Base-by-base conservation (phyloP, 2,113 vertebrate species). In the Bostrychus sinensis region DNA sequence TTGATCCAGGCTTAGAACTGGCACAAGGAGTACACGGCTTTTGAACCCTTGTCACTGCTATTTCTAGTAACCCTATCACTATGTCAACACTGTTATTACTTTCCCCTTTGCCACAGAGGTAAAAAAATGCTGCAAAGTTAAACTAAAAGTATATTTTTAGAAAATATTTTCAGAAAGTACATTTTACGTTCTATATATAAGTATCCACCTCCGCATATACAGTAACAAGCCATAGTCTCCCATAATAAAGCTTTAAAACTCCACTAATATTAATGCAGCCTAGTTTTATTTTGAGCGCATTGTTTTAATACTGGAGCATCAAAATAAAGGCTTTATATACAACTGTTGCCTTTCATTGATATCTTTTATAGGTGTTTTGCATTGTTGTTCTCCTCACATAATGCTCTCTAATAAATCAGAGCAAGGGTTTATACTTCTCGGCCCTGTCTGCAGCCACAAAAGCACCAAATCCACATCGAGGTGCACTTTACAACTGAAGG, bases 341-440 rank as follows among this genome's bases (percentile, higher is more conserved):
- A 14, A 30, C 25, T 30, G 48, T 51, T 28, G 11, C 42, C 42
- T 45, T 45, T 28, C 25, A 51, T 28, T 51, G 48, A 51, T 51
- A 30, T 51, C 48, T 51, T 48, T 51, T 51, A 51, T 51, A 25
- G 25, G 7, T 51, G 48, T 51, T 51, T 50, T 51, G 48, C 48
- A 51, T 51, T 51, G 48, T 51, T 51, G 48, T 28, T 51, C 48
- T 51, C 48, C 48, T 51, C 48, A 28, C 48, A 51, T 51, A 51
- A 28, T 23, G n/a, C 48, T 25, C 14, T 4, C 11, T 3, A 14
- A 51, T 51, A 51, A 51, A 51, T 51, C 48, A 51, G 25, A 51
- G 25, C 48, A 51, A 51, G 48, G n/a, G 48, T 51, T 51, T 51
- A 51, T 16, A 30, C 48, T 28, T 13, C 48, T 51, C 48, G n/a